These are phyloP conservation scores for Borostomias antarcticus DNA, from an alignment of 2,797 vertebrate genomes.

Conservation along the genomic window DNA sequence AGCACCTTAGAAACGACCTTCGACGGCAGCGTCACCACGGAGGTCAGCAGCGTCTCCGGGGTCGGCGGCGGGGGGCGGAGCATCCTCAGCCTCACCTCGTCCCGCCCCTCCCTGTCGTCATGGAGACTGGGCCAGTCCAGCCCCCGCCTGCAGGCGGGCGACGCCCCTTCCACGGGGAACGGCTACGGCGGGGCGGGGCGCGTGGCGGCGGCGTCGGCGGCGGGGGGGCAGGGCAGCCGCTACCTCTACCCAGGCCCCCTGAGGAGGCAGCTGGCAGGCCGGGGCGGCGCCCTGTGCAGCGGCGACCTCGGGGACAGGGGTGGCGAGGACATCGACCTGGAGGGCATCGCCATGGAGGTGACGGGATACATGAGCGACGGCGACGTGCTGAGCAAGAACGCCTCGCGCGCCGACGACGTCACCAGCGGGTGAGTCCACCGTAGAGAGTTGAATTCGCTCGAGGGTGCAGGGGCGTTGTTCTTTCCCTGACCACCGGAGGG, in stretches of 20 bases:
- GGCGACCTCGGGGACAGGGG: slow-evolving; percentile 57
- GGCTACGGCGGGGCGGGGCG: slow-evolving; percentile 74
- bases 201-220: slow-evolving; percentile 68
- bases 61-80: slow-evolving; percentile 82
- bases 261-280: slow-evolving; percentile 83
- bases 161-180: slow-evolving; percentile 81
- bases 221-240: slow-evolving; percentile 68
- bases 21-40: slow-evolving; percentile 89
- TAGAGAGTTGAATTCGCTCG: neutral
- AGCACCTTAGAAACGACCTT: slow-evolving; percentile 96
- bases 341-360: slow-evolving; percentile 84
- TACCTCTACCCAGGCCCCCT: slow-evolving; percentile 87
- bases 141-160: slow-evolving; percentile 86
- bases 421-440: slow-evolving; percentile 86
- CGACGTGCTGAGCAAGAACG: slow-evolving; percentile 92
- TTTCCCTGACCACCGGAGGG: slow-evolving; percentile 54
- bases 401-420: slow-evolving; percentile 85
- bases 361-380: slow-evolving; percentile 97
- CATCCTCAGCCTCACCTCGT: slow-evolving; percentile 81
- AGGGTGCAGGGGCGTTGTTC: neutral
- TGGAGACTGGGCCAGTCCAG: slow-evolving; percentile 85
- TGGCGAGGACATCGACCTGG: slow-evolving; percentile 80
- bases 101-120: slow-evolving; percentile 77
- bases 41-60: slow-evolving; percentile 82
- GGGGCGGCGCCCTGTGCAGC: slow-evolving; percentile 70